These are phyloP conservation scores for Pristiophorus japonicus DNA, from an alignment of 2,113 vertebrate species.

Conservation along the genomic window DNA sequence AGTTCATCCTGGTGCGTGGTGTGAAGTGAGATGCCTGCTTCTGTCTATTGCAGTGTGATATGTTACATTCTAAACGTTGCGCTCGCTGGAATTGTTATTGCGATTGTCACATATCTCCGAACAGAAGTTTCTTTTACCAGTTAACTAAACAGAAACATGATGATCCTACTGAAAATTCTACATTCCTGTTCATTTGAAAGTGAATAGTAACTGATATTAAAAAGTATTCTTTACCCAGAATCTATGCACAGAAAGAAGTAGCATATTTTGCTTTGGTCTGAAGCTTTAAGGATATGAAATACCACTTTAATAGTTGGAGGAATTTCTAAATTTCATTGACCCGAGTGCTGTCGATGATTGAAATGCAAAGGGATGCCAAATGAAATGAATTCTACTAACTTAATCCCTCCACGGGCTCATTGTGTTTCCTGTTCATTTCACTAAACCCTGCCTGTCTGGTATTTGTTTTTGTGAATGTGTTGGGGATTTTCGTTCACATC, in stretches of 20 bases:
- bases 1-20: not conserved
- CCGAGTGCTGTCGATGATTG: not conserved
- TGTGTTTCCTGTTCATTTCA: not conserved
- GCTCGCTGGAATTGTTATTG: not conserved
- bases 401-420: not conserved
- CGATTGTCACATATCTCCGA: not conserved
- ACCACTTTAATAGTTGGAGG: not conserved
- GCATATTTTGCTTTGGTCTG: not conserved
- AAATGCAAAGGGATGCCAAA: conserved; percentile 9
- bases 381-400: conserved; percentile 3
- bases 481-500: not conserved
- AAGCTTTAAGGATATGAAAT: not conserved
- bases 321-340: not conserved
- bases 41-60: not conserved
- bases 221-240: not conserved
- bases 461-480: not conserved
- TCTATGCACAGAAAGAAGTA: not conserved
- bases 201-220: conserved; percentile 9
- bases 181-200: conserved; percentile 24
- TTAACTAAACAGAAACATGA: conserved; percentile 22
- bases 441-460: not conserved
- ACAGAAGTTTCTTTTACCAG: not conserved
- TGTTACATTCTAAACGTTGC: not conserved
- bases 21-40: not conserved
- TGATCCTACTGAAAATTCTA: not conserved